A percentile compares a stretch with the other conserved stretches of the same genome.
phyloP scores from a whole-genome alignment of 1,140 invertebrate genomes.

The Leptopilina boulardi region DNA sequence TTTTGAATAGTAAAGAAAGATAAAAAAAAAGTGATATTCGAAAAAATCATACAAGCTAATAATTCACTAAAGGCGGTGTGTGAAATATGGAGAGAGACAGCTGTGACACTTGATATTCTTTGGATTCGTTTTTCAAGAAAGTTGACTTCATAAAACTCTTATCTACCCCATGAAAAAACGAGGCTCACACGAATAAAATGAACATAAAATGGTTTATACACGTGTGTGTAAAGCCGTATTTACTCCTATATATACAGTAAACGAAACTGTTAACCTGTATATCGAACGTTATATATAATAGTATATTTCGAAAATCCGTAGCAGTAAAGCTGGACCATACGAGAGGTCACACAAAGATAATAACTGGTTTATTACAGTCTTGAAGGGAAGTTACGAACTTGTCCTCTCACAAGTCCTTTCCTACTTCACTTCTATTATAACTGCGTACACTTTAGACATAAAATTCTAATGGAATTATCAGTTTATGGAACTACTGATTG shows the following conservation, averaged over 20 bases:
- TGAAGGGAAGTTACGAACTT: background rate
- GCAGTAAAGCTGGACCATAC: background rate
- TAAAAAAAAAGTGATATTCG: background rate
- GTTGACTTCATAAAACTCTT: slow-evolving; percentile 10
- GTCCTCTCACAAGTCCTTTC: background rate
- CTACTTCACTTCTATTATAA: background rate
- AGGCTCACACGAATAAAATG: background rate
- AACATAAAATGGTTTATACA: background rate
- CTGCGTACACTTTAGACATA: background rate
- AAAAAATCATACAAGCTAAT: background rate
- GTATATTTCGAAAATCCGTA: background rate
- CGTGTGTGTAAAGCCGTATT: background rate
- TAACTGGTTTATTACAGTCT: slow-evolving; percentile 10
- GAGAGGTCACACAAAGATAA: background rate
- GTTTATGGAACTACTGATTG: background rate
- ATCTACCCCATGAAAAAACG: background rate
- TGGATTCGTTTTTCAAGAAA: slow-evolving; percentile 1
- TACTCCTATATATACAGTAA: background rate
- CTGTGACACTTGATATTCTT: slow-evolving; percentile 5
- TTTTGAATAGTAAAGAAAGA: too few species aligned
- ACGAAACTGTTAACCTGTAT: background rate
- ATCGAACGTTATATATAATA: background rate
- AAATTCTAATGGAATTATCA: slow-evolving; percentile 13
- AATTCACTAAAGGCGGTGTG: background rate
- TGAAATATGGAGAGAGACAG: slow-evolving; percentile 3